Evolutionary conservation across 2,888 invertebrate species (phyloP), one percentile per base, ranked within the genome.

Genomic region (Andrena camellia): DNA sequence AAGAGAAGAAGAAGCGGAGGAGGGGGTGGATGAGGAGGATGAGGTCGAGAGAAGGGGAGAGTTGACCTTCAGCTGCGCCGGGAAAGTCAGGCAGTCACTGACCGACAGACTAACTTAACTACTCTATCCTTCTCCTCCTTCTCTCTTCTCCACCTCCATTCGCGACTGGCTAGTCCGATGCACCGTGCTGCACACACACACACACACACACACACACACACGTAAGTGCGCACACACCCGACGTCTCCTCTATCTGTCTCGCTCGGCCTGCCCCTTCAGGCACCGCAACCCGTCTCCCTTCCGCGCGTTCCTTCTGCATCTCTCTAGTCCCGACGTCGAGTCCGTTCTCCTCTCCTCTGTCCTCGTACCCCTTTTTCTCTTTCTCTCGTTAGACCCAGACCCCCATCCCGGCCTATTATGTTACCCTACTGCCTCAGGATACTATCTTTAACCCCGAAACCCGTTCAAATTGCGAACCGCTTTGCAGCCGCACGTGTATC

Each of bases 71-170:
- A 93, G 91, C 93, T 90, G 91, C 90, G 93, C 91, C 94, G 93
- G 94, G 94, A 94, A 94, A 94, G 94, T 93, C 94, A 93, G 92
- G 91, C 94, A 93, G 93, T 94, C 94, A 94, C 94, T 93, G 93
- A 94, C 93, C 94, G 94, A 93, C 93, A 93, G 93, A 93, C 94
- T 93, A 93, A 93, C 93, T 93, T 93, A 93, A 93, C 92, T 92
- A 92, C 92, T 93, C 92, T 92, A 91, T 92, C 92, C 91, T 92
- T 91, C 90, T 90, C 89, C 87, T 86, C 88, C 88, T 90, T 87
- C 87, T 91, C 90, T 88, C 90, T 91, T 86, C 90, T 86, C 86
- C 88, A 88, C 87, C 78, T 62, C 84, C 84, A 84, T 84, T 83
- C 84, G 78, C 84, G 84, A 72, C 90, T 87, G 92, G 89, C 91